phyloP scores from a whole-genome alignment of 2,113 vertebrate species.

The Takifugu flavidus region DNA sequence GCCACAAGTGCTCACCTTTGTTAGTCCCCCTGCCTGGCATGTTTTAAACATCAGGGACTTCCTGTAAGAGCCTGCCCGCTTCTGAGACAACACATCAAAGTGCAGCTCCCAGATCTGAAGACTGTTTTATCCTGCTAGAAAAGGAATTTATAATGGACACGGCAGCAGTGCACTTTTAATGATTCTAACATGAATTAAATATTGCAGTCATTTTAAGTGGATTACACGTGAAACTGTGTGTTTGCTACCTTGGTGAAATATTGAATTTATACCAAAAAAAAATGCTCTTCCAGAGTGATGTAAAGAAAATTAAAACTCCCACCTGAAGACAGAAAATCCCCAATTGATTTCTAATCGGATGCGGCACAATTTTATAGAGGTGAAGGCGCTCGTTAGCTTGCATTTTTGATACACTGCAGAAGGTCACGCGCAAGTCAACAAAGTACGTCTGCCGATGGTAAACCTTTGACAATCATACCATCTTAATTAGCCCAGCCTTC shows the following conservation, averaged over 20 bases:
- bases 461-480: too few species aligned
- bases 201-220: slow-evolving; percentile 74
- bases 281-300: slow-evolving; percentile 29
- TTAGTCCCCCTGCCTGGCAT: slow-evolving; percentile 70
- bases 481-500: too few species aligned
- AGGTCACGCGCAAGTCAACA: too few species aligned
- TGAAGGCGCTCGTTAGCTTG: neutral
- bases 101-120: slow-evolving; percentile 79
- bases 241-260: slow-evolving; percentile 65
- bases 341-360: too few species aligned
- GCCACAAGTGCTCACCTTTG: slow-evolving; percentile 75
- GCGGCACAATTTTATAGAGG: too few species aligned
- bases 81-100: slow-evolving; percentile 83
- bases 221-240: slow-evolving; percentile 59
- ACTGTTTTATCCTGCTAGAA: slow-evolving; percentile 84
- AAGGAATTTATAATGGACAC: slow-evolving; percentile 81
- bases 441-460: too few species aligned
- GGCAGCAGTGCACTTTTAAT: slow-evolving; percentile 77
- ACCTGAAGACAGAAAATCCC: neutral
- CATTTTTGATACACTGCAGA: too few species aligned
- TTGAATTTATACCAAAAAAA: slow-evolving; percentile 38
- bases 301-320: slow-evolving; percentile 14
- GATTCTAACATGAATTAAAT: slow-evolving; percentile 82
- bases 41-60: slow-evolving; percentile 81
- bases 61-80: slow-evolving; percentile 78